Evolutionary conservation across 1,140 invertebrate genomes (phyloP), one percentile per base, ranked within the genome.

Genomic region (Cardiocondyla obscurior): DNA sequence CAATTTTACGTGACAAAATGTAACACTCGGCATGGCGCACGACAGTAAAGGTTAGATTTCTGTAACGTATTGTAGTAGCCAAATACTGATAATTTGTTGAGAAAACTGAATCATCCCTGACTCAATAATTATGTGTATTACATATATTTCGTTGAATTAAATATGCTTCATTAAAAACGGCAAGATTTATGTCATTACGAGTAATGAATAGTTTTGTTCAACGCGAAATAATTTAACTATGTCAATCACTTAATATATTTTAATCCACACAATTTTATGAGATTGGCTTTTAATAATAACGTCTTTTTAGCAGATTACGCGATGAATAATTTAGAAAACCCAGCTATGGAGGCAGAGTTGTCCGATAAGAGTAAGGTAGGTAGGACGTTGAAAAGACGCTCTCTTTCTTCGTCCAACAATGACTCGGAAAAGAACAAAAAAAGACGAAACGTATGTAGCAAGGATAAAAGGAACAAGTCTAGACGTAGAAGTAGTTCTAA

Each of bases 401-500:
- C 89, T 0, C 55, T 60, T 0, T 87, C 90, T 0, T 86, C 86
- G 0, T 64, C 67, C 7, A 91, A 85, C 22, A 82, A 87, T 30
- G 82, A 85, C 19, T 90, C 90, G 2, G 87, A 88, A n/a, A 42
- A n/a, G n/a, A 86, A 88, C 28, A 81, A 82, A 25, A 90, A 86
- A 14, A 83, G 84, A 16, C 89, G 88, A 39, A 89, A 87, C 25
- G 25, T 77, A 6, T 90, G 86, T 6, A 86, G 89, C 30, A 92
- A 91, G 19, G 90, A 91, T 42, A 92, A 92, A 67, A 88, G 89
- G 5, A 88, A 86, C 16, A 91, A 90, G 62, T 88, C 85, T 14
- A 91, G 82, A 44, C 85, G 70, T 64, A 86, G 85, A 46, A 88
- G 88, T 19, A 92, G 90, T 39, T 90, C 88, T 0, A 87, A 84